Evolutionary conservation across 2,797 vertebrate species (phyloP).

Genomic region (Phrynocephalus vlangalii): DNA sequence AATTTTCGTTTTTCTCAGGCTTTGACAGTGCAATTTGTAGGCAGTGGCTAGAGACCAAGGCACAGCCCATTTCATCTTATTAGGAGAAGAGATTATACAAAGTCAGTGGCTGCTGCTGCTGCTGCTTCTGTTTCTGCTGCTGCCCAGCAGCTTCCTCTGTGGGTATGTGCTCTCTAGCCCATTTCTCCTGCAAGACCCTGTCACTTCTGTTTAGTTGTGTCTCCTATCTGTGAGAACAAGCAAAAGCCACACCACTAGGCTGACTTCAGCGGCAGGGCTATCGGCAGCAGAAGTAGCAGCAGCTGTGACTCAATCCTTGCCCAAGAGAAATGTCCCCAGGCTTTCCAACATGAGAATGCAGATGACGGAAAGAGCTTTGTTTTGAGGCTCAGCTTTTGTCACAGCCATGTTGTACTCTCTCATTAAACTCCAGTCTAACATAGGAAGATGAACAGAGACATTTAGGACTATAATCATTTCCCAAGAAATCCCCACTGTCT

Average conservation of each 20-base stretch:
- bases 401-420: neutral
- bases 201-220: slow-evolving; percentile 47
- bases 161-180: slow-evolving; percentile 15
- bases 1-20: neutral
- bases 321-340: slow-evolving; percentile 19
- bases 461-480: neutral
- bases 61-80: neutral
- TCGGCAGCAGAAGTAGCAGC: slow-evolving; percentile 36
- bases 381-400: slow-evolving; percentile 31
- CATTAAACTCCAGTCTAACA: neutral
- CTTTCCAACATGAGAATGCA: neutral
- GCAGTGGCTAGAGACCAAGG: neutral
- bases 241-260: slow-evolving; percentile 29
- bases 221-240: slow-evolving; percentile 34
- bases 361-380: slow-evolving; percentile 14
- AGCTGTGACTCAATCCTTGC: slow-evolving; percentile 13
- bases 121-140: neutral
- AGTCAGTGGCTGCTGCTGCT: neutral
- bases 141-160: slow-evolving; percentile 24
- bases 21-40: neutral
- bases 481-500: neutral
- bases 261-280: slow-evolving; percentile 15
- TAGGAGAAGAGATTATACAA: neutral
- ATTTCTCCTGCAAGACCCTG: slow-evolving; percentile 32
- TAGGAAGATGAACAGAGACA: neutral